Conservation (phyloP, 2,888 invertebrate species). For the Amblyteles armatorius region DNA sequence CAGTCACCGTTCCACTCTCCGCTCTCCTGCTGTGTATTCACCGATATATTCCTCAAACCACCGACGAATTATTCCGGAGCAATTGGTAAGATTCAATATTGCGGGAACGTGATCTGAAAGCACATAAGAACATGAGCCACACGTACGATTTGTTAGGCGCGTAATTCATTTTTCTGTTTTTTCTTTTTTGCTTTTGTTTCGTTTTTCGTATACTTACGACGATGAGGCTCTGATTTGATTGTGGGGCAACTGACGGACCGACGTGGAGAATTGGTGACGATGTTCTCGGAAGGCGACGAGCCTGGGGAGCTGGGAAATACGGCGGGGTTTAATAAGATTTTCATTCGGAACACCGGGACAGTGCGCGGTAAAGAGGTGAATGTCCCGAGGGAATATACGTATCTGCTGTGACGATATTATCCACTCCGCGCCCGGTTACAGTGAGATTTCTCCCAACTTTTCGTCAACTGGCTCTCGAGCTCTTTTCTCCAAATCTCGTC, state of each 20-base stretch:
- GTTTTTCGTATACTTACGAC: slow-evolving; percentile 14
- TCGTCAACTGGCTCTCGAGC: not conserved
- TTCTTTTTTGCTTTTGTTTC: not conserved
- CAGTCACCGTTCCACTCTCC: not conserved
- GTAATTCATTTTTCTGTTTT: slow-evolving; percentile 48
- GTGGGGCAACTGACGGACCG: slow-evolving; percentile 7
- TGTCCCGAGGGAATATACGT: slow-evolving; percentile 31
- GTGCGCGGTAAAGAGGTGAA: slow-evolving; percentile 24
- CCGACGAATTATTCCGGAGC: slow-evolving; percentile 60
- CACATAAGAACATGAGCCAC: slow-evolving; percentile 68
- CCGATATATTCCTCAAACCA: slow-evolving; percentile 54
- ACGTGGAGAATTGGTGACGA: slow-evolving; percentile 37
- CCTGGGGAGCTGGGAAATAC: slow-evolving; percentile 33
- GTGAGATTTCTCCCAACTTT: slow-evolving; percentile 24
- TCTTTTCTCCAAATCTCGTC: not conserved
- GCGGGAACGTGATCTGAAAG: slow-evolving; percentile 80
- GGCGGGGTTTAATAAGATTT: slow-evolving; percentile 65
- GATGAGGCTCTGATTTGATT: slow-evolving; percentile 41
- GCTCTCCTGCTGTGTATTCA: slow-evolving; percentile 32
- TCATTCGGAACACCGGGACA: slow-evolving; percentile 43
- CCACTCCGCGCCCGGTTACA: not conserved
- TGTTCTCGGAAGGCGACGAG: slow-evolving; percentile 47
- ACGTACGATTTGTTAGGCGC: slow-evolving; percentile 75
- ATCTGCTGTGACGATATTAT: slow-evolving; percentile 34
- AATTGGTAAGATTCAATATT: slow-evolving; percentile 81